These are phyloP conservation scores for Podilymbus podiceps DNA, from an alignment of 2,113 vertebrate species.

Conservation along the genomic window DNA sequence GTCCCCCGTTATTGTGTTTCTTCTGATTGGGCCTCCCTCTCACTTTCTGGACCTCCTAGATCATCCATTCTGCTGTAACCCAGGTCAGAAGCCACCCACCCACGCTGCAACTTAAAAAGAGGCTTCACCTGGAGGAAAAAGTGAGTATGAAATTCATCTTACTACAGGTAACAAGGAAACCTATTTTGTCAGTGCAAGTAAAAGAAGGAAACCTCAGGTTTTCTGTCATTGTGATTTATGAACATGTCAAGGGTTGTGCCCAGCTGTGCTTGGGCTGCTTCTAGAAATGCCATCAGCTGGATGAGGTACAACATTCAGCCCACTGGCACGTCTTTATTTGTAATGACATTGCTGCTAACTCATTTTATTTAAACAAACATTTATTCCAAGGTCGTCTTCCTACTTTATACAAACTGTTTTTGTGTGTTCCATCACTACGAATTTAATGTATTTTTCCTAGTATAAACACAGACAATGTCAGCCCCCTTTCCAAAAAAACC, in stretches of 20 bases:
- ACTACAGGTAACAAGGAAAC: not conserved
- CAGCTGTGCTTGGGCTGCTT: not conserved
- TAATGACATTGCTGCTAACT: not conserved
- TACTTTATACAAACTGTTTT: not conserved
- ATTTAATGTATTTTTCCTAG: not conserved
- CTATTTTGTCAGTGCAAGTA: not conserved
- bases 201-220: not conserved
- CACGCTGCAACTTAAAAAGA: not conserved
- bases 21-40: rapidly evolving
- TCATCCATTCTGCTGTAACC: not conserved
- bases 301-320: not conserved
- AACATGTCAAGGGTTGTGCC: not conserved
- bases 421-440: not conserved
- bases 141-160: not conserved
- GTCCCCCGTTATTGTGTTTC: not conserved
- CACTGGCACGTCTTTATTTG: not conserved
- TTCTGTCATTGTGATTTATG: not conserved
- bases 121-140: not conserved
- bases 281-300: not conserved
- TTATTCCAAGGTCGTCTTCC: not conserved
- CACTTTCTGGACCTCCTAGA: not conserved
- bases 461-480: not conserved
- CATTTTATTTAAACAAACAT: not conserved
- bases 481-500: not conserved
- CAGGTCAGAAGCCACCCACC: not conserved